These are phyloP conservation scores for Euwallacea similis DNA, from an alignment of 1,140 invertebrate genomes.

Conservation along the genomic window DNA sequence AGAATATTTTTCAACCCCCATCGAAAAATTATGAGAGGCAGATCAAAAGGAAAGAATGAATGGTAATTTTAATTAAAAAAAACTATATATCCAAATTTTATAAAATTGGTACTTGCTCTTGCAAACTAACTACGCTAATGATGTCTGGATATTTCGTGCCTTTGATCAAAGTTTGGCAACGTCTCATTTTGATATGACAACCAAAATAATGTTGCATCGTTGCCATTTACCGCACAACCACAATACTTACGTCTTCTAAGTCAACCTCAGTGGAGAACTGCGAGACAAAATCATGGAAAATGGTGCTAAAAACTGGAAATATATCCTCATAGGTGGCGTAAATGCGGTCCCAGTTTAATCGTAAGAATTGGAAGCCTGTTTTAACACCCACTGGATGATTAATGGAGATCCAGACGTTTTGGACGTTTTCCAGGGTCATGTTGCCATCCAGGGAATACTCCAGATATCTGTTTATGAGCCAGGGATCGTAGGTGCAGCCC, in stretches of 20 bases:
- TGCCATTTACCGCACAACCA: background rate
- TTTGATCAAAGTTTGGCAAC: too few species aligned
- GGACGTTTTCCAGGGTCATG: slow-evolving; percentile 47
- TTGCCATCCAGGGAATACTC: slow-evolving; percentile 47
- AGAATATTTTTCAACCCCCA: too few species aligned
- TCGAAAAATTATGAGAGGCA: too few species aligned
- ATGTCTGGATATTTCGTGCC: too few species aligned
- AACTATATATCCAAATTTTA: too few species aligned
- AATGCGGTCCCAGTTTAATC: slow-evolving; percentile 48
- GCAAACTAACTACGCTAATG: too few species aligned
- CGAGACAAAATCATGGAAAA: slow-evolving; percentile 49
- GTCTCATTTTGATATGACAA: too few species aligned
- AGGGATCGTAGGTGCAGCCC: slow-evolving; percentile 49
- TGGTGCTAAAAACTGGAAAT: slow-evolving; percentile 45
- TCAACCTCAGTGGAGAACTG: slow-evolving; percentile 48
- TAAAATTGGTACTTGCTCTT: too few species aligned
- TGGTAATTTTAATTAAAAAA: too few species aligned
- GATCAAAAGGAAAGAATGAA: too few species aligned
- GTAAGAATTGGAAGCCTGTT: slow-evolving; percentile 48
- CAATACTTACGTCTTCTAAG: slow-evolving; percentile 49
- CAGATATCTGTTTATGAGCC: slow-evolving; percentile 50
- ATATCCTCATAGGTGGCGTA: slow-evolving; percentile 46
- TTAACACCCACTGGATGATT: slow-evolving; percentile 46
- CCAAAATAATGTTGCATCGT: too few species aligned
- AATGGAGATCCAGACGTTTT: slow-evolving; percentile 50